Evolutionary conservation across 2,888 invertebrate genomes (phyloP), one percentile per base, ranked within the genome.

Genomic region (Gonocerus acuteangulatus): DNA sequence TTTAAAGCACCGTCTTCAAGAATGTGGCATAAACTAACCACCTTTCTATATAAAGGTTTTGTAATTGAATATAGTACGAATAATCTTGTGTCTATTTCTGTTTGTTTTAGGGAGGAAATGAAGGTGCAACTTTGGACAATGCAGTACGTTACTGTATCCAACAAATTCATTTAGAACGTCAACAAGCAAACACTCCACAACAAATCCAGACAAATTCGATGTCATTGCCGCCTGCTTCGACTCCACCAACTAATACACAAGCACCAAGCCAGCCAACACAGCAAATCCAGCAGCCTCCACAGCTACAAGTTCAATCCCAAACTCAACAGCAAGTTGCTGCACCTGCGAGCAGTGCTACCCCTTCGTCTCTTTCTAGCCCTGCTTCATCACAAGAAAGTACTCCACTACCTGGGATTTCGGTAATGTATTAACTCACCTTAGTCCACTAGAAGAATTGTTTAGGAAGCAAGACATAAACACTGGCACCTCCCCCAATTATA

Each of bases 111-210:
- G 13, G 47, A 16, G 47, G 22, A 47, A 19, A 47, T 18, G 47
- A 16, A 22, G 19, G 21, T 16, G 3, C 16, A 11, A 11, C 48
- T 19, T 15, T 58, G 22, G 58, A 60, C 19, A 51, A 18, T n/a
- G 60, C 44, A 13, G 9, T 60, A n/a, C 60, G 60, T 13, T 49
- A 60, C 42, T 60, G 60, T 18, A 48, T 39, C 9, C 60, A 60
- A 15, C 49, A 60, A 34, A 47, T 60, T n/a, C 27, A 39, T 2
- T 23, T 27, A 19, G 49, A 51, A 4, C 39, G 39, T 13, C 47
- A 47, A 22, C 48, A 36, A 32, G 36, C 39, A n/a, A 16, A 16
- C 15, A 27, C 59, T 39, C 48, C 48, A 15, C 19, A 36, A 9
- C 59, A 27, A 27, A 6, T 27, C 9, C 27, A 27, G 27, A 6